Base-by-base conservation (phyloP, 2,797 vertebrate genomes). In the Capromys pilorides region DNA sequence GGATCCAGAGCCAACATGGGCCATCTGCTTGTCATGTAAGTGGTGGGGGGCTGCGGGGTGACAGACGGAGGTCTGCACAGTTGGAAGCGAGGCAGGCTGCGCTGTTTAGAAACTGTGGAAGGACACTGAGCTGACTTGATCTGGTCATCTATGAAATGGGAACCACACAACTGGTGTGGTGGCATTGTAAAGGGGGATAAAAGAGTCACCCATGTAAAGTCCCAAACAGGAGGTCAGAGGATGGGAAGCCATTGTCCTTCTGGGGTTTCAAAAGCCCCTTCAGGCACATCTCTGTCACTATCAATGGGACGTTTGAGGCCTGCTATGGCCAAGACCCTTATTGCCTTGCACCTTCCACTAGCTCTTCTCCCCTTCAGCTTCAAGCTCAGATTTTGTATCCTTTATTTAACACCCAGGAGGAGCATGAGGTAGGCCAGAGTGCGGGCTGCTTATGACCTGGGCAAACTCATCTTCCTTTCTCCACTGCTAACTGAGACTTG, bases 111-210 rank as follows among this genome's bases (percentile, higher is more conserved):
- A 3, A 6, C 24, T 41, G 61, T 9, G 28, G 33, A 26, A 33
- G 79, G 66, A 73, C 39, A 3, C 24, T 71, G 26, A 31, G 18
- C 1, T 62, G 31, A 24, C 77, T 91, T 54, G 0, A 73, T 45
- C 39, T 88, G 84, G 81, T 88, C 45, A 67, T 59, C 51, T 36
- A 6, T 39, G 67, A 92, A 64, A 54, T 13, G n/a, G n/a, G 78
- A 86, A 11, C 64, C 28, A 19, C 19, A 73, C 77, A 78, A 28
- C 41, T 12, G 12, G 33, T 61, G 19, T 82, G 59, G 31, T 28
- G 18, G 31, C 18, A 4, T 22, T 64, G 59, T 49, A 75, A n/a
- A n/a, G 49, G 36, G 59, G 73, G 28, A 39, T 24, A 14, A 69
- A n/a, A 18, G 33, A 81, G 39, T 45, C 19, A 14, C 28, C 2